A percentile compares a stretch with the other conserved stretches of the same genome.
phyloP scores from a whole-genome alignment of 2,797 vertebrate species.

The Xiphophorus birchmanni region DNA sequence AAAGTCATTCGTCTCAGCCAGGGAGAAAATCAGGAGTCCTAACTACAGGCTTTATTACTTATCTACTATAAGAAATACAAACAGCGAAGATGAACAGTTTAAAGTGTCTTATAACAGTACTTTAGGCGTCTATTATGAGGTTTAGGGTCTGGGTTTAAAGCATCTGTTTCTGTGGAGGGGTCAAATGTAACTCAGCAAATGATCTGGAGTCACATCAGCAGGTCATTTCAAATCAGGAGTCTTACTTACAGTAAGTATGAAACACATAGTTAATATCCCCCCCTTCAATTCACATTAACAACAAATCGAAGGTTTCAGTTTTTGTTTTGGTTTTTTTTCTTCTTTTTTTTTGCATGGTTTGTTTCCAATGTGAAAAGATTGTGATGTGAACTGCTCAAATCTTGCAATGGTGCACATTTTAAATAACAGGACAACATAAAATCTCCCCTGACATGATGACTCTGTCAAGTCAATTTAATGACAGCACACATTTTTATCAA shows the following conservation, averaged over 20 bases:
- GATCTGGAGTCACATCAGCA: not conserved
- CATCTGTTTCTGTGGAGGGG: not conserved
- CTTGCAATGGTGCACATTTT: not conserved
- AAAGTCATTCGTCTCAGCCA: conserved; percentile 45
- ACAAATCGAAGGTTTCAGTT: not conserved
- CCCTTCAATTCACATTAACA: not conserved
- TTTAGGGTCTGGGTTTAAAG: not conserved
- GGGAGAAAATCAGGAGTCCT: conserved; percentile 35
- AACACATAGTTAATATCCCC: not conserved
- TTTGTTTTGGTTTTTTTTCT: too few relatives aligned
- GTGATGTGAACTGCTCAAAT: not conserved
- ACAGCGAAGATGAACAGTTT: not conserved
- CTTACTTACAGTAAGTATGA: not conserved
- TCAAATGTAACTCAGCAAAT: not conserved
- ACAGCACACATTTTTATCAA: not conserved
- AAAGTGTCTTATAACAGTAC: not conserved
- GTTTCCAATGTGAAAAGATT: not conserved
- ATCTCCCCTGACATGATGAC: not conserved
- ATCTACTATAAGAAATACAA: conserved; percentile 13
- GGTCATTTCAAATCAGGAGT: not conserved
- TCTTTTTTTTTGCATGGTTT: not conserved
- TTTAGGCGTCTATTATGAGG: not conserved
- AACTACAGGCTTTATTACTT: conserved; percentile 25
- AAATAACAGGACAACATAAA: not conserved
- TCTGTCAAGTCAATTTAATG: not conserved